These are phyloP conservation scores for Potorous gilbertii DNA, from an alignment of 2,797 vertebrate species.

Conservation along the genomic window DNA sequence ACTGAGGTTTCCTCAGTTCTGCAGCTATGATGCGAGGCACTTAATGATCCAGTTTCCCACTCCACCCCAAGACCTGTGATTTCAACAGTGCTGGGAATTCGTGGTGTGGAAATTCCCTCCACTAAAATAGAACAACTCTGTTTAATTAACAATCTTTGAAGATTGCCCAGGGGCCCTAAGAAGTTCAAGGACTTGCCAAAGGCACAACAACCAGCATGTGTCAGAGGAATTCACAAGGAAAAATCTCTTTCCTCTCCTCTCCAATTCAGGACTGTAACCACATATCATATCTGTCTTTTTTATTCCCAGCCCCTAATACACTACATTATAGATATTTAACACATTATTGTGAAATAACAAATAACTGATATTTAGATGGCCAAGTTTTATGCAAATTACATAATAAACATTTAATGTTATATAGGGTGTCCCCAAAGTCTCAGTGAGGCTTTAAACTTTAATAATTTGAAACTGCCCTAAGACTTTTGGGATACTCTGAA, in stretches of 20 bases:
- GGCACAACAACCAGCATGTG: background rate
- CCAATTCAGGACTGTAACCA: background rate
- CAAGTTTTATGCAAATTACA: background rate
- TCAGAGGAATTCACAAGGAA: background rate
- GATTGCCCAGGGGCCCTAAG: background rate
- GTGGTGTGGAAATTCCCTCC: background rate
- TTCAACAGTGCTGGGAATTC: background rate
- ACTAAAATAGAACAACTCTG: background rate
- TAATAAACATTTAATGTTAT: background rate
- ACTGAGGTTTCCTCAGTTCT: background rate
- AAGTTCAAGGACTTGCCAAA: background rate
- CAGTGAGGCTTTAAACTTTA: background rate
- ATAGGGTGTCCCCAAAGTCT: background rate
- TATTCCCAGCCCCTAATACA: background rate
- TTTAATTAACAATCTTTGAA: background rate
- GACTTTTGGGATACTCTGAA: background rate
- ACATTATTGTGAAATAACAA: background rate
- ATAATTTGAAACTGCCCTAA: background rate
- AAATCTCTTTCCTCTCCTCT: background rate
- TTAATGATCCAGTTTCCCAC: background rate
- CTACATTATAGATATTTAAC: background rate
- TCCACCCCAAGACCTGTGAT: background rate
- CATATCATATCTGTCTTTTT: background rate
- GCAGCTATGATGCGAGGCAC: background rate
- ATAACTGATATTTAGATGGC: background rate